These are phyloP conservation scores for Nyctibius grandis DNA, from an alignment of 2,797 vertebrate genomes.

Conservation along the genomic window DNA sequence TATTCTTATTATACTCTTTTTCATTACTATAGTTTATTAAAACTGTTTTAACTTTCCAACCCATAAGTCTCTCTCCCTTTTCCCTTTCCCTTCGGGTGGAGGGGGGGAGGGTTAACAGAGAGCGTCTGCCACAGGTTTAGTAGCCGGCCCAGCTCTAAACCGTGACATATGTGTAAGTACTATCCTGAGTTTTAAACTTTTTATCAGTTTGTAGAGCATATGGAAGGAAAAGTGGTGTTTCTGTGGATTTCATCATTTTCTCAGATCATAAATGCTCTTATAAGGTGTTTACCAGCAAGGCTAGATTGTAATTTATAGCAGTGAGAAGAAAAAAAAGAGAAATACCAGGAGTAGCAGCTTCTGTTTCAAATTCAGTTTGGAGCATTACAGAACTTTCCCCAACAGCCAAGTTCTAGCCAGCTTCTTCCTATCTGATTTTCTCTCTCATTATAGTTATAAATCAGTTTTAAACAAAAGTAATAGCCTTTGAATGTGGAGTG, in stretches of 20 bases:
- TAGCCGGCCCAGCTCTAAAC: too few relatives aligned
- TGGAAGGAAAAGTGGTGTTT: not conserved
- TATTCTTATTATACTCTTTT: too few relatives aligned
- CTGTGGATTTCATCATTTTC: not conserved
- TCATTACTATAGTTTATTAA: too few relatives aligned
- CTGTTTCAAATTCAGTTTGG: not conserved
- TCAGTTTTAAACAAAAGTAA: not conserved
- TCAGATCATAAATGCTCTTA: not conserved
- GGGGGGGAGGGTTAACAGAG: too few relatives aligned
- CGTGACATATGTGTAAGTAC: accelerated
- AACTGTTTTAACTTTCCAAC: too few relatives aligned
- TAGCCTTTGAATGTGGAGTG: not conserved
- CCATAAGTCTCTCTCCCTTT: too few relatives aligned
- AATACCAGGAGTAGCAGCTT: not conserved
- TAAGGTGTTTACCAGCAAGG: not conserved
- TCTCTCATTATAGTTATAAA: not conserved
- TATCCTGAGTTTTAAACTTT: not conserved
- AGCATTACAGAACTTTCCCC: not conserved
- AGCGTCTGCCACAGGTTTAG: too few relatives aligned
- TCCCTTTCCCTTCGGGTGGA: too few relatives aligned
- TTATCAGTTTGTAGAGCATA: not conserved
- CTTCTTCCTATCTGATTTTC: not conserved
- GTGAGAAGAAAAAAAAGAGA: not conserved
- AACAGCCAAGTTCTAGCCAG: not conserved
- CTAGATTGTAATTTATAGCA: not conserved